Evolutionary conservation across 2,113 vertebrate genomes (phyloP), one percentile per base, ranked within the genome.

Genomic region (Orientallactaga bullata): DNA sequence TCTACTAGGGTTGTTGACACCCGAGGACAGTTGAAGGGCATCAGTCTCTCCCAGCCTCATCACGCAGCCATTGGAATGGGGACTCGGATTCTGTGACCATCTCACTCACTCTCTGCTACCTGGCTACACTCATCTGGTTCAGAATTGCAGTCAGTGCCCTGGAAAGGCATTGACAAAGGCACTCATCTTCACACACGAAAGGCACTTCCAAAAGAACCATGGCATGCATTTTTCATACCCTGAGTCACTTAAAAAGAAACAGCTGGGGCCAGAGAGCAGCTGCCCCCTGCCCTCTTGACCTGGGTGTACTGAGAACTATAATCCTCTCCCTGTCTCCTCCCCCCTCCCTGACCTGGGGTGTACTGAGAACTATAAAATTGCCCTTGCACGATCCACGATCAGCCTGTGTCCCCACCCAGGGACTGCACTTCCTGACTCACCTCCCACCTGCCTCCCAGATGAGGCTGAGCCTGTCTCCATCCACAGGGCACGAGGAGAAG

Each of bases 401-500:
- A 12, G 13, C 15, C 1, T 13, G 3, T 61, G 7, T 18, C 13
- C 51, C 28, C 12, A 42, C 24, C n/a, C 3, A 23, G 12, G 39
- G 23, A 2, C 55, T 0, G 11, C 80, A 55, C 7, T n/a, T 76
- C 3, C 16, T 82, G 77, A 85, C 39, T 37, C n/a, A 92, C 81
- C 61, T 87, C 32, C 51, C 61, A 76, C 55, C 42, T 30, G 73
- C 37, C 68, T 68, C 68, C 72, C 90, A 72, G 58, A 61, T 63
- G 58, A 6, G 71, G 66, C 73, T 95, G 73, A 97, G 91, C 82
- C 93, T 0, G 0, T 94, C 96, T 97, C 96, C 97, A 92, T 97
- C 17, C 97, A 97, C 98, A 96, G 98, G 98, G 68, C 98, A 98
- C 58, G 98, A 98, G 39, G 98, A 99, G 94, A 99, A 99, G 97